Percentiles rank a stretch among this genome's conserved stretches.
Conservation (phyloP, 2,797 vertebrate genomes). For the Allobates femoralis region DNA sequence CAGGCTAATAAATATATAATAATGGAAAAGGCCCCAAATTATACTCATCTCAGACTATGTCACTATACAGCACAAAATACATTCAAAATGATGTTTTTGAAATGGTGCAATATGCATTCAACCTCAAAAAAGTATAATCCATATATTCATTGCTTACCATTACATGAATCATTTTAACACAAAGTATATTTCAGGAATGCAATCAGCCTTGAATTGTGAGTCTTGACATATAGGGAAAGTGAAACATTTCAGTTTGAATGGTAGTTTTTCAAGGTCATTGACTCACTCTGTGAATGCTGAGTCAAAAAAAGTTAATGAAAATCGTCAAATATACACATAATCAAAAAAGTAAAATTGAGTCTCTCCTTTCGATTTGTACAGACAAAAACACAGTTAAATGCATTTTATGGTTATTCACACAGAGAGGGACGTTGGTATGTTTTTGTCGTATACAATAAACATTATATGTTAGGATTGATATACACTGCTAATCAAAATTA, state of each 20-base stretch:
- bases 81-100: not conserved
- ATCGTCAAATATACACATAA: not conserved
- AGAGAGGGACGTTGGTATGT: not conserved
- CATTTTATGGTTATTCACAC: not conserved
- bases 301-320: not conserved
- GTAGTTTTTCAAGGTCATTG: not conserved
- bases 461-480: not conserved
- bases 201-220: slow-evolving; percentile 1
- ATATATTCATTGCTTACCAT: not conserved
- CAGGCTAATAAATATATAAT: not conserved
- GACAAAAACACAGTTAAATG: not conserved
- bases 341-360: not conserved
- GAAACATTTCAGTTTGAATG: not conserved
- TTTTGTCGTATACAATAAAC: not conserved
- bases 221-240: slow-evolving; percentile 4
- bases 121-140: not conserved
- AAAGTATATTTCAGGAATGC: not conserved
- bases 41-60: not conserved
- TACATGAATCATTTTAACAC: slow-evolving; percentile 5
- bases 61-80: not conserved
- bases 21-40: not conserved
- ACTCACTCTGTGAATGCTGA: not conserved
- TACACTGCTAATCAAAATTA: no score
- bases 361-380: not conserved
- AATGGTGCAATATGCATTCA: not conserved